These are phyloP conservation scores for Troides oblongomaculatus DNA, from an alignment of 2,888 invertebrate species.

Conservation along the genomic window DNA sequence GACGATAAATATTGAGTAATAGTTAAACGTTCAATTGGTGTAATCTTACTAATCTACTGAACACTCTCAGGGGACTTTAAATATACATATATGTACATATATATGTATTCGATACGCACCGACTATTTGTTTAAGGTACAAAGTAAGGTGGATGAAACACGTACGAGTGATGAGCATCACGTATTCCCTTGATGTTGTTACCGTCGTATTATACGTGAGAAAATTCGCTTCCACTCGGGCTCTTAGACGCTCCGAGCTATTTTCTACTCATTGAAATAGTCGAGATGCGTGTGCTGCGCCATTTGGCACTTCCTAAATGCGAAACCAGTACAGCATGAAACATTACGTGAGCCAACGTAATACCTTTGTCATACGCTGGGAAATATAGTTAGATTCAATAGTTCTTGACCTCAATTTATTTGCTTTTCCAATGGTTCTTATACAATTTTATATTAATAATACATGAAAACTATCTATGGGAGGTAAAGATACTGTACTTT, in stretches of 20 bases:
- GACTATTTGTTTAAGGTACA: constrained; percentile 31
- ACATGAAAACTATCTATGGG: neutral
- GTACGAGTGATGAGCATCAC: constrained; percentile 57
- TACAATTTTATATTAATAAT: neutral
- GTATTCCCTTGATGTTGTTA: constrained; percentile 54
- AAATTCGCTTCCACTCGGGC: constrained; percentile 59
- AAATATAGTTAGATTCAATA: constrained; percentile 21
- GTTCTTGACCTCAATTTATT: constrained; percentile 20
- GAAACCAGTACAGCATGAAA: constrained; percentile 47
- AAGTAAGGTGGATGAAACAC: constrained; percentile 48
- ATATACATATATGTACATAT: constrained; percentile 1
- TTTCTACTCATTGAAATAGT: constrained; percentile 43
- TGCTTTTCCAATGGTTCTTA: neutral
- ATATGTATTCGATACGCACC: constrained; percentile 6
- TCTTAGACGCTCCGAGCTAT: constrained; percentile 37
- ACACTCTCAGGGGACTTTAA: neutral
- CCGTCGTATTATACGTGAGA: constrained; percentile 67
- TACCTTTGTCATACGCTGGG: constrained; percentile 36
- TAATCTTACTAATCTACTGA: neutral
- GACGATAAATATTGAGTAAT: neutral
- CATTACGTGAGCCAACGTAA: constrained; percentile 51
- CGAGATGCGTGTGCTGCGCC: constrained; percentile 46
- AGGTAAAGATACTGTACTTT: neutral
- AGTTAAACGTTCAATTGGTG: neutral
- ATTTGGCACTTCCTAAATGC: constrained; percentile 49